A percentile compares a stretch with the other conserved stretches of the same genome.
Conservation (phyloP, 2,888 invertebrate genomes). For the Trilocha varians region DNA sequence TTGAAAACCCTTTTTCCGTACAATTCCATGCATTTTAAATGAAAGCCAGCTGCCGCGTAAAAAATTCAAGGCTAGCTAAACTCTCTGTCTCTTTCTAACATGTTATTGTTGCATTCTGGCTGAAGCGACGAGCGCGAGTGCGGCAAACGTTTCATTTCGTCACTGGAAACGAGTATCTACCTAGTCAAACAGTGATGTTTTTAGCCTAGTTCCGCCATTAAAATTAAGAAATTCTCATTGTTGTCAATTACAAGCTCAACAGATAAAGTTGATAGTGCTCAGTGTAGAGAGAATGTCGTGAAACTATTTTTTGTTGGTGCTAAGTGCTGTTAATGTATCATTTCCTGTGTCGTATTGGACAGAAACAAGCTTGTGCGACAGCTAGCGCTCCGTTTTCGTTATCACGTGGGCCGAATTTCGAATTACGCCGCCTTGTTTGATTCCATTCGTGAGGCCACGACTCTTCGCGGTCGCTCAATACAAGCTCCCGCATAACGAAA, state of each 20-base stretch:
- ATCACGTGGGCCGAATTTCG: constrained; percentile 72
- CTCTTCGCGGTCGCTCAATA: constrained; percentile 7
- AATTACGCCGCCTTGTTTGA: constrained; percentile 32
- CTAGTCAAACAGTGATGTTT: constrained; percentile 49
- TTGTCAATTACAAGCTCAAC: constrained; percentile 26
- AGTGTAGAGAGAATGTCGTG: constrained; percentile 5
- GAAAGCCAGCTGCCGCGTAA: not conserved
- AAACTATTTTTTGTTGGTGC: constrained; percentile 1
- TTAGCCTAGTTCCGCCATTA: constrained; percentile 66
- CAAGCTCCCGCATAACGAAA: constrained; percentile 4
- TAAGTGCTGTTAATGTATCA: constrained; percentile 49
- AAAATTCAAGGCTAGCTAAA: constrained; percentile 8
- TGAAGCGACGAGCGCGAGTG: no score
- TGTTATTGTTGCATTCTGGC: constrained; percentile 15
- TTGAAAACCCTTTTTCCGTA: no score
- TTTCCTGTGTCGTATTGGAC: constrained; percentile 65
- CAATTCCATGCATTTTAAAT: no score
- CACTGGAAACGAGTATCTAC: constrained; percentile 49
- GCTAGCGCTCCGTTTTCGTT: constrained; percentile 63
- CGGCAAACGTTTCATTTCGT: constrained; percentile 52
- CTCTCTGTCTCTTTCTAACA: constrained; percentile 45
- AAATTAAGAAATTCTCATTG: constrained; percentile 40
- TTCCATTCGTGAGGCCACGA: not conserved
- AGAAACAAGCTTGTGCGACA: constrained; percentile 66
- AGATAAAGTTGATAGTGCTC: constrained; percentile 7